Conservation (phyloP, 2,797 vertebrate species). For the Chanos chanos region DNA sequence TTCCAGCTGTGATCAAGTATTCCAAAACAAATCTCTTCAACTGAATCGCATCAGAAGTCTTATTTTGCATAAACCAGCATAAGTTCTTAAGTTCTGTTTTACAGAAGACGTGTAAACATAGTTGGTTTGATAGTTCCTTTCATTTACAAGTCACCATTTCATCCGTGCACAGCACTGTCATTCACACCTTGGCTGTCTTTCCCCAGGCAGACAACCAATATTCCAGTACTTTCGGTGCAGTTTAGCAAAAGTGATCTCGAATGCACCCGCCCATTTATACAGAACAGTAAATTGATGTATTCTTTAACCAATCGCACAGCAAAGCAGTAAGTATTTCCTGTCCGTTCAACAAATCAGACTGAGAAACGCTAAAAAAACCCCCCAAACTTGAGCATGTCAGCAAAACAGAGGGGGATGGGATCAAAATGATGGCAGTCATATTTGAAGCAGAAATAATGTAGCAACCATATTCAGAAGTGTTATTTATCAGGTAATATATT, state of each 20-base stretch:
- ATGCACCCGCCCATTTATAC: constrained; percentile 22
- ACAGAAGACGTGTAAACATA: too few species aligned
- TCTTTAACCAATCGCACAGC: constrained; percentile 48
- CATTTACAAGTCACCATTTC: neutral
- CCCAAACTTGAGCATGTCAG: constrained; percentile 65
- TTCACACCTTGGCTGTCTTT: too few species aligned
- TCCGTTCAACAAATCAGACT: constrained; percentile 66
- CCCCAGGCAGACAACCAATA: neutral
- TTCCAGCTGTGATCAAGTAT: too few species aligned
- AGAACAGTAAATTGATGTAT: constrained; percentile 32
- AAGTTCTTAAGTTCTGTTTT: too few species aligned
- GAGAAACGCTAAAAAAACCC: constrained; percentile 32
- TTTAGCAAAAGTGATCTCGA: constrained; percentile 4
- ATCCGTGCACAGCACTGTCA: neutral
- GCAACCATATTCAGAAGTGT: constrained; percentile 40
- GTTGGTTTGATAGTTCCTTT: too few species aligned
- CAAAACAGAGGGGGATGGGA: constrained; percentile 70
- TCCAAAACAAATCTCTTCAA: too few species aligned
- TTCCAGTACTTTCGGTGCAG: constrained; percentile 45
- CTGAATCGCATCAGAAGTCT: too few species aligned
- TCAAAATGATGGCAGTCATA: constrained; percentile 64
- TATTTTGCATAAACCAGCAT: too few species aligned
- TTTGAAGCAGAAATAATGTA: constrained; percentile 61
- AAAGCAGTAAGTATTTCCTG: constrained; percentile 49
- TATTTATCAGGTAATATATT: constrained; percentile 45